A percentile compares a stretch with the other conserved stretches of the same genome.
Evolutionary conservation across 1,140 invertebrate genomes (phyloP).

Genomic region (Sarcophaga peregrina): DNA sequence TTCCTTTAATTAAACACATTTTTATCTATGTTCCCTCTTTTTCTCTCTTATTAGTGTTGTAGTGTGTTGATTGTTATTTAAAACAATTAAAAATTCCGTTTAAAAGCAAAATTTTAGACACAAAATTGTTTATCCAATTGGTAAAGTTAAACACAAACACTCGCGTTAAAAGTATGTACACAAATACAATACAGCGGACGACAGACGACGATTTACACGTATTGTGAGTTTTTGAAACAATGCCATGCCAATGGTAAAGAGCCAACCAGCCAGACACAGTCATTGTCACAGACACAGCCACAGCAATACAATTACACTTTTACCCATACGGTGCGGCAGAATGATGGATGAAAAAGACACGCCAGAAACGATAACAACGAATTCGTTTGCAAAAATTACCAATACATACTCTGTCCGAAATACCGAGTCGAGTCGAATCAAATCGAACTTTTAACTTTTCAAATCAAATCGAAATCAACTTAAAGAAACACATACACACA

Average conservation of each 20-base stretch:
- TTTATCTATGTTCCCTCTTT: neutral
- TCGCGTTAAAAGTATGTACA: neutral
- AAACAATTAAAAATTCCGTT: neutral
- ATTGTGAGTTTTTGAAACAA: conserved; percentile 14
- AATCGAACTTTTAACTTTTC: neutral
- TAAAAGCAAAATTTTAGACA: neutral
- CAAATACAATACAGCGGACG: conserved; percentile 8
- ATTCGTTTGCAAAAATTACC: conserved; percentile 5
- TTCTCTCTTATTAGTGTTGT: no score
- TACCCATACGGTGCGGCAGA: no score
- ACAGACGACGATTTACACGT: neutral
- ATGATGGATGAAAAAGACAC: neutral
- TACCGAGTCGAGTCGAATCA: neutral
- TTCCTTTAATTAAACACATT: neutral
- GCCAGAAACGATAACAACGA: neutral
- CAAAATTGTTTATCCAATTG: conserved; percentile 8
- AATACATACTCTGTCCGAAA: neutral
- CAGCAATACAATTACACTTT: no score
- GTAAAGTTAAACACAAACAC: conserved; percentile 2
- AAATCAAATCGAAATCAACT: neutral
- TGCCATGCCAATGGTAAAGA: neutral
- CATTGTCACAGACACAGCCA: neutral
- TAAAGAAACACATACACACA: no score
- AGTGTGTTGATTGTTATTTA: neutral
- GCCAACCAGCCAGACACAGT: neutral